These are phyloP conservation scores for Arctia plantaginis DNA, from an alignment of 2,888 invertebrate species.

Conservation along the genomic window DNA sequence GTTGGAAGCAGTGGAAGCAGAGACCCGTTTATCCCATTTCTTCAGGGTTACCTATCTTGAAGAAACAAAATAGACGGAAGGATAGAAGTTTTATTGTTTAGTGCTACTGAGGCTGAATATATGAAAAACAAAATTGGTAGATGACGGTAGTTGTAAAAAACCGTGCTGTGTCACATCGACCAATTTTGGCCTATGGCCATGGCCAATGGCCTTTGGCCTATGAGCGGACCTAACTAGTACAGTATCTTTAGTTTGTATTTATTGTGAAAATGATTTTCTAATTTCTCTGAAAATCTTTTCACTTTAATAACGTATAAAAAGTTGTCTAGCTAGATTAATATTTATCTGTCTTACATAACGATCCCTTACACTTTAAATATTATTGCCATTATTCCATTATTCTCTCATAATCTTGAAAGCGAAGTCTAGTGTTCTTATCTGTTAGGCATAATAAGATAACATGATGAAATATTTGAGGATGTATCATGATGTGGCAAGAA, in stretches of 20 bases:
- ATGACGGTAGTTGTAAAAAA: background rate
- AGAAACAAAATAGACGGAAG: background rate
- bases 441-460: background rate
- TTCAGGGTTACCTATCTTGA: background rate
- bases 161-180: too few species aligned
- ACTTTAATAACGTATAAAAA: background rate
- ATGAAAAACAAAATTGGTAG: background rate
- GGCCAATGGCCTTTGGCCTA: too few species aligned
- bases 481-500: background rate
- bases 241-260: background rate
- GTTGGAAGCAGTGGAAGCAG: background rate
- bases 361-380: background rate
- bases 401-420: background rate
- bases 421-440: background rate
- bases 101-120: background rate
- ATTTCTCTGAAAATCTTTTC: too few species aligned
- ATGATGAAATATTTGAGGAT: background rate
- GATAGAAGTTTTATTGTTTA: background rate
- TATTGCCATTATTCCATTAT: background rate
- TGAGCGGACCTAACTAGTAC: background rate
- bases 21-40: background rate
- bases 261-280: too few species aligned
- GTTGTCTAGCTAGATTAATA: background rate
- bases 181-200: too few species aligned
- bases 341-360: background rate